phyloP scores from a whole-genome alignment of 2,888 invertebrate genomes.

The Cephus sareptanus region DNA sequence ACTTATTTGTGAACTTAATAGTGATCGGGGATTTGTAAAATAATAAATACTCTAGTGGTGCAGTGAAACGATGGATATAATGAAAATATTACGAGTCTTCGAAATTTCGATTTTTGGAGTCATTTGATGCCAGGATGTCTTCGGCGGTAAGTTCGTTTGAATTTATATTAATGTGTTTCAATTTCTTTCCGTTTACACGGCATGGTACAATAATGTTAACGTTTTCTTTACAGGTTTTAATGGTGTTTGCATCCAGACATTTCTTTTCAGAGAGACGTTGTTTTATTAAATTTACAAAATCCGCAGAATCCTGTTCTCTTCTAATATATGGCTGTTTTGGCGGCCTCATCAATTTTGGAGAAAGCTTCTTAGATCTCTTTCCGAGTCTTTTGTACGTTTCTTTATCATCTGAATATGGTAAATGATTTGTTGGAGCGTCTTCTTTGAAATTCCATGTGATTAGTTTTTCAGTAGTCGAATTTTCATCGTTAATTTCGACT shows the following conservation, averaged over 20 bases:
- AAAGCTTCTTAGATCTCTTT: neutral
- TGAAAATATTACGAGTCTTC: neutral
- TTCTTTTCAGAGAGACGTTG: constrained; percentile 32
- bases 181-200: neutral
- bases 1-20: neutral
- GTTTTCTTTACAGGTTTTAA: neutral
- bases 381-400: neutral
- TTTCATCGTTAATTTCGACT: neutral
- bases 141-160: neutral
- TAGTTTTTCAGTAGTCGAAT: neutral
- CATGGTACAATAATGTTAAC: neutral
- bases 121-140: neutral
- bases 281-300: constrained; percentile 35
- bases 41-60: neutral
- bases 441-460: neutral
- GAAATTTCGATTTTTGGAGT: neutral
- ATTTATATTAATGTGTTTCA: neutral
- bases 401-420: neutral
- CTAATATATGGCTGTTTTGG: neutral
- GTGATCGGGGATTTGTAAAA: neutral
- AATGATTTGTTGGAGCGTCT: neutral
- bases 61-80: neutral
- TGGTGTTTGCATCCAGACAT: constrained; percentile 5
- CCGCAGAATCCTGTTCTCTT: constrained; percentile 10
- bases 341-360: neutral